Conservation (phyloP, 2,888 invertebrate species). For the Cancer borealis region DNA sequence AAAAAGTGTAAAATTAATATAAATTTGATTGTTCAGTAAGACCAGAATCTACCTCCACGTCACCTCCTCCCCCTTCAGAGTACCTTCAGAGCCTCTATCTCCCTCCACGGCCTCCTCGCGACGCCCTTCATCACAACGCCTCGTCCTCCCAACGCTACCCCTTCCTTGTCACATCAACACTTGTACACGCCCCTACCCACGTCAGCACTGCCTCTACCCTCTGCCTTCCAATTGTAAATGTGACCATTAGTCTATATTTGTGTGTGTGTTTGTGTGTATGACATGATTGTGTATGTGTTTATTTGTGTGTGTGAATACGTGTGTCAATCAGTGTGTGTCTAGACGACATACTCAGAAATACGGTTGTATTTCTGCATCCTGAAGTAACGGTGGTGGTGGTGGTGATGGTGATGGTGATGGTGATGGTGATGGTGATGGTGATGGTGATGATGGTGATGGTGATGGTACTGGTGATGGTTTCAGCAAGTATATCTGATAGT, state of each 20-base stretch:
- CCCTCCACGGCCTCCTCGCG: neutral
- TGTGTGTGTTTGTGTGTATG: conserved; percentile 3
- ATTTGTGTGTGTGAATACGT: neutral
- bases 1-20: no score
- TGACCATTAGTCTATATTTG: neutral
- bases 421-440: neutral
- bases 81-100: neutral
- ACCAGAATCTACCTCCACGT: neutral
- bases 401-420: neutral
- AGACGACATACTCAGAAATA: neutral
- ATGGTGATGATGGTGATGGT: no score
- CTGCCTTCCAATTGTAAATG: neutral
- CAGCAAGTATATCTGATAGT: no score
- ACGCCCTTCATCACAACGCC: neutral
- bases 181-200: neutral
- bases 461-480: no score
- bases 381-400: neutral
- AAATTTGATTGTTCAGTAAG: no score
- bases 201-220: neutral
- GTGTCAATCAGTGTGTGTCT: conserved; percentile 8
- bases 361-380: neutral
- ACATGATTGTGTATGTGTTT: neutral
- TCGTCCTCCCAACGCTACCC: neutral
- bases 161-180: neutral
- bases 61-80: neutral